phyloP scores from a whole-genome alignment of 2,113 vertebrate species.

The Shinisaurus crocodilurus region DNA sequence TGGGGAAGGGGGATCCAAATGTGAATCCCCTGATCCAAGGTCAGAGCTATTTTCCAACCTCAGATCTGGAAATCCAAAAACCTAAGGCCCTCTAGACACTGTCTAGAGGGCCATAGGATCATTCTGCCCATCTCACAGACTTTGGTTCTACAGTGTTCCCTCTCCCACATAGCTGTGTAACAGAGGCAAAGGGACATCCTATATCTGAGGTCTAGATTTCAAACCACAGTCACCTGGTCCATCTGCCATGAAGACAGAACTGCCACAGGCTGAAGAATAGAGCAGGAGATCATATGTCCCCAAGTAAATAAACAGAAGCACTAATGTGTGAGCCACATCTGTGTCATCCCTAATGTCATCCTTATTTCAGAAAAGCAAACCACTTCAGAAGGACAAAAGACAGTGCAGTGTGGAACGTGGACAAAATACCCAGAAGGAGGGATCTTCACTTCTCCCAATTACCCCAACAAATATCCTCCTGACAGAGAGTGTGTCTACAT shows the following conservation, averaged over 20 bases:
- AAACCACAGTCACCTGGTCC: neutral
- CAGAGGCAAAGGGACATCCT: neutral
- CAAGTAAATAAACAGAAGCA: neutral
- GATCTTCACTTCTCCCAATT: constrained; percentile 97
- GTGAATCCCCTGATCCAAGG: no score
- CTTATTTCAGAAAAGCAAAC: constrained; percentile 85
- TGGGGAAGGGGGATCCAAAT: no score
- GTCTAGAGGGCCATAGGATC: no score
- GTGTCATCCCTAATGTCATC: constrained; percentile 45
- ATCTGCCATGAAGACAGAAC: neutral
- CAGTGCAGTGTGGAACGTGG: constrained; percentile 96
- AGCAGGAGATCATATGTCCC: neutral
- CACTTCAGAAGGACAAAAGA: constrained; percentile 92
- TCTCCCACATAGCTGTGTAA: neutral
- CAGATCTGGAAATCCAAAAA: no score
- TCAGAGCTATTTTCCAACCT: no score
- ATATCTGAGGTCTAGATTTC: neutral
- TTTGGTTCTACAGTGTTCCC: neutral
- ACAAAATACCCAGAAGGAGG: constrained; percentile 96
- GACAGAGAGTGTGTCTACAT: constrained; percentile 98
- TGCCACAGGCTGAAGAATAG: neutral
- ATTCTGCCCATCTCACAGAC: neutral
- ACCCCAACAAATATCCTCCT: constrained; percentile 97
- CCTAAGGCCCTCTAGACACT: no score
- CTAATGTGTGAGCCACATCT: constrained; percentile 37